A percentile compares a stretch with the other conserved stretches of the same genome.
Conservation (phyloP, 1,140 invertebrate species). For the Meloidogyne hapla region DNA sequence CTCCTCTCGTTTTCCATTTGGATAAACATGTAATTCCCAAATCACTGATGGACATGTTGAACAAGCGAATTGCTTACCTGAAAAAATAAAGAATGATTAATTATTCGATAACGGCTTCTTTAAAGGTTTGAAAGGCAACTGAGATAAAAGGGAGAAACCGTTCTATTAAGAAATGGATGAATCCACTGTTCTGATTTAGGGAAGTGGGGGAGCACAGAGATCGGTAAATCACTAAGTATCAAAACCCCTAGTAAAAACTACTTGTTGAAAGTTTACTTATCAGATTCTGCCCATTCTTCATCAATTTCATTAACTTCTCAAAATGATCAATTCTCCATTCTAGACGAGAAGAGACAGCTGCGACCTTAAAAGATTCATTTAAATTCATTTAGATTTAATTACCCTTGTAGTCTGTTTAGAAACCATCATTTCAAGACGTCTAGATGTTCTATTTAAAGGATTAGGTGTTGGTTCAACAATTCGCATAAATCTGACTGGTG, state of each 20-base stretch:
- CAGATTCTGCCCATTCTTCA: slow-evolving; percentile 60
- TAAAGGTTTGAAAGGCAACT: too few species aligned
- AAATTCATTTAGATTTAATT: background rate
- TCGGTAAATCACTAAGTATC: too few species aligned
- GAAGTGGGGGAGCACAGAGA: too few species aligned
- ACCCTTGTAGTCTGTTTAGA: slow-evolving; percentile 27
- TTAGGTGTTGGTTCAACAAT: slow-evolving; percentile 24
- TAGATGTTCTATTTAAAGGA: background rate
- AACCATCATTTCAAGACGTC: slow-evolving; percentile 28
- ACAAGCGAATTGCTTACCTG: slow-evolving; percentile 38
- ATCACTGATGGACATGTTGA: slow-evolving; percentile 50
- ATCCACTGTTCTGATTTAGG: too few species aligned
- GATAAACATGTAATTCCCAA: slow-evolving; percentile 62
- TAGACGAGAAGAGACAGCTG: slow-evolving; percentile 38
- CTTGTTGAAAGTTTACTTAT: slow-evolving; percentile 46
- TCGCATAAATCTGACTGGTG: slow-evolving; percentile 23
- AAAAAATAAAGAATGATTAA: background rate
- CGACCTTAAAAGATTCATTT: slow-evolving; percentile 26
- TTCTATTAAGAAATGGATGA: too few species aligned
- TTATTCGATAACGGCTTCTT: too few species aligned
- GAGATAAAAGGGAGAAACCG: too few species aligned
- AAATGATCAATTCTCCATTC: slow-evolving; percentile 50
- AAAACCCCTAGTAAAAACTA: too few species aligned
- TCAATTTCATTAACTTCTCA: slow-evolving; percentile 59
- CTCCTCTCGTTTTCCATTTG: slow-evolving; percentile 63